Evolutionary conservation across 2,888 invertebrate genomes (phyloP), one percentile per base, ranked within the genome.

Genomic region (Criorhina ranunculi): DNA sequence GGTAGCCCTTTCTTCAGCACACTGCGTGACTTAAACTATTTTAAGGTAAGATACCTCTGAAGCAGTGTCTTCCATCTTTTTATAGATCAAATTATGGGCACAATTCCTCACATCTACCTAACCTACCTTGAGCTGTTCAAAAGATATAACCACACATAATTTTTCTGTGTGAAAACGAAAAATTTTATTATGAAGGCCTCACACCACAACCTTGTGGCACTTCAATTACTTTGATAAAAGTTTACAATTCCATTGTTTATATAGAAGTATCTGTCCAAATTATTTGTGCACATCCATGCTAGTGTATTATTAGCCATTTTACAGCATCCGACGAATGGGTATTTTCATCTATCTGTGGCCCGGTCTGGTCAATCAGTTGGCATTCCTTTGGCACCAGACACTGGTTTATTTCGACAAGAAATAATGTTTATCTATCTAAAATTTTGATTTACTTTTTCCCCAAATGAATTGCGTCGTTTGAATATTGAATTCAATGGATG

Each of bases 401-500:
- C n/a, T n/a, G n/a, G n/a, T n/a, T n/a, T n/a, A 51, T 42, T 4
- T 24, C 1, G 24, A 24, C 24, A 24, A 24, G 31, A 37, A 75
- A 29, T 19, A 44, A 64, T 75, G 64, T 75, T 64, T 75, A 15
- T 35, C 60, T 42, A 77, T 77, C 40, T 53, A 53, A 42, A 69
- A 60, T 69, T 66, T 69, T 77, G 70, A 77, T 69, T 62, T 70
- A 77, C 60, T 77, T 44, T 67, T 66, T 59, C 76, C 57, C 15
- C 17, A 19, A 60, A 72, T 60, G 60, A 60, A 51, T 72, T 60
- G 42, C 51, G 49, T 37, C 57, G 40, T 51, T 19, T 24, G 60
- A 51, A 35, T n/a, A n/a, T 60, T 72, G 9, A 60, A 37, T 59
- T 46, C 29, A 2, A 51, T n/a, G 24, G 2, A 9, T 29, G 5